phyloP scores from a whole-genome alignment of 2,888 invertebrate species.

The Micoletzkya japonica region DNA sequence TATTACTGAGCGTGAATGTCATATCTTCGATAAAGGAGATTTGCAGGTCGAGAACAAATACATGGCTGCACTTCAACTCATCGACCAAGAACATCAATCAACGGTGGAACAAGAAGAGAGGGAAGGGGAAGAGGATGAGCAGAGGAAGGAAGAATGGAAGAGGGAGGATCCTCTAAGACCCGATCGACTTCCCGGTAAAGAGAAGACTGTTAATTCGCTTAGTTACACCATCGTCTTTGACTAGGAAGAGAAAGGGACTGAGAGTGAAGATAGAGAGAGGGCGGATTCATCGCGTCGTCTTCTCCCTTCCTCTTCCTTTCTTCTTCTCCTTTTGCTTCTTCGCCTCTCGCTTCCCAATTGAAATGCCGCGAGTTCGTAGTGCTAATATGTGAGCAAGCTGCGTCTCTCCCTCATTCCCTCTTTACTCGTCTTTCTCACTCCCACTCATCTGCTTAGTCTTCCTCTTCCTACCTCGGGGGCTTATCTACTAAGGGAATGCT shows the following conservation, averaged over 20 bases:
- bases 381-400: not conserved
- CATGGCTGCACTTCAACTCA: slow-evolving; percentile 55
- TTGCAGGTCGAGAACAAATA: slow-evolving; percentile 50
- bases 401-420: not conserved
- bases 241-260: too few species aligned
- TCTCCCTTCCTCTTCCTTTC: not conserved
- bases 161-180: too few species aligned
- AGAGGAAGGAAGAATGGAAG: slow-evolving; percentile 11
- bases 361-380: not conserved
- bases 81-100: slow-evolving; percentile 51
- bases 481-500: not conserved
- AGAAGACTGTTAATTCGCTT: too few species aligned
- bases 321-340: not conserved
- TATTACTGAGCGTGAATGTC: not conserved
- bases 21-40: slow-evolving; percentile 31
- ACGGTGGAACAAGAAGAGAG: slow-evolving; percentile 33
- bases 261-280: too few species aligned
- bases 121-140: slow-evolving; percentile 5
- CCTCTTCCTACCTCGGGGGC: not conserved
- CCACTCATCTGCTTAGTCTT: not conserved
- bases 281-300: not conserved
- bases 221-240: too few species aligned
- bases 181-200: too few species aligned
- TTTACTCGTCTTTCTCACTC: not conserved
- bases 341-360: not conserved